Conservation (phyloP, 2,888 invertebrate species). For the Cosmopolites sordidus region DNA sequence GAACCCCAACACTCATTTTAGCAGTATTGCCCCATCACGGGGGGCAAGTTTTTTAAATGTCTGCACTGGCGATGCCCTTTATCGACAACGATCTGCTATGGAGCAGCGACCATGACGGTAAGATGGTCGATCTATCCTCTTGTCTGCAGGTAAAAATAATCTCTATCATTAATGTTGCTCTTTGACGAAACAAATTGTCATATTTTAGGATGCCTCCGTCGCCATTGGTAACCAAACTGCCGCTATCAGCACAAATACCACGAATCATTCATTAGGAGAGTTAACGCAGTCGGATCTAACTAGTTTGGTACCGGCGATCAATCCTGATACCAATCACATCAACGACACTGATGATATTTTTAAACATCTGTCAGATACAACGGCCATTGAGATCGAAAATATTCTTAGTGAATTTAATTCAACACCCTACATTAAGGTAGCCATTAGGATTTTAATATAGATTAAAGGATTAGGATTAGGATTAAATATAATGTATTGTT, state of each 20-base stretch:
- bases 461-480: too few relatives aligned
- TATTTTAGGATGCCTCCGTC: slow-evolving; percentile 61
- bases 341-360: slow-evolving; percentile 73
- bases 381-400: slow-evolving; percentile 82
- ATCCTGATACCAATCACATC: slow-evolving; percentile 42
- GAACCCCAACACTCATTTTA: background rate
- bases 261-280: slow-evolving; percentile 54
- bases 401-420: slow-evolving; percentile 72
- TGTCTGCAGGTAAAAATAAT: slow-evolving; percentile 68
- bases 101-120: slow-evolving; percentile 93
- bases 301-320: slow-evolving; percentile 63
- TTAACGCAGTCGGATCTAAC: slow-evolving; percentile 68
- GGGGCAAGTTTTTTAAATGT: slow-evolving; percentile 54
- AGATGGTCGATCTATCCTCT: slow-evolving; percentile 86
- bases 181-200: too few relatives aligned
- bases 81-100: slow-evolving; percentile 92
- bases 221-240: slow-evolving; percentile 51
- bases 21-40: slow-evolving; percentile 49
- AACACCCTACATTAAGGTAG: slow-evolving; percentile 66
- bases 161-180: background rate
- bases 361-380: slow-evolving; percentile 76
- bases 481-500: too few relatives aligned
- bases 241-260: slow-evolving; percentile 37
- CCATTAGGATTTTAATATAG: too few relatives aligned
- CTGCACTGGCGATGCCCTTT: slow-evolving; percentile 86